Base-by-base conservation (phyloP, 2,888 invertebrate genomes). In the Spodoptera exigua region DNA sequence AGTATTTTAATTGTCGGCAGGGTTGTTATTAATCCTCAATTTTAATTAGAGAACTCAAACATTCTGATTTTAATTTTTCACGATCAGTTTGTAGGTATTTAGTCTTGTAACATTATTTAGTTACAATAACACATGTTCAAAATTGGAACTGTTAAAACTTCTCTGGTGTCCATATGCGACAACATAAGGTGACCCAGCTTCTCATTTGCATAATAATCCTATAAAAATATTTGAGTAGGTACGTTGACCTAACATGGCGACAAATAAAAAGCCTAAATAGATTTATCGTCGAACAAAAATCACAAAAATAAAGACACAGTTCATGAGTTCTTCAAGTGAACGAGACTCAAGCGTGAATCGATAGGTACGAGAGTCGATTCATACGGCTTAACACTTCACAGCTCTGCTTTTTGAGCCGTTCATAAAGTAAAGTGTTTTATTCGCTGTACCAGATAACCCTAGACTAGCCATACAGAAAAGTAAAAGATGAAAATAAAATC, bases 261-360 rank as follows among this genome's bases (percentile, higher is more conserved):
- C 3, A 5, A 9, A 43, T 37, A 11, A 3, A 40, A 14, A 9
- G 13, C 3, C 7, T 44, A 39, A 21, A 18, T n/a, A n/a, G 1
- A 5, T 12, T n/a, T 18, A 17, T 12, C 11, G 5, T 35, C 18
- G 9, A 36, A 41, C n/a, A 46, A 43, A 62, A 34, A 10, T 17
- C 4, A 27, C n/a, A 16, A 4, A 21, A 46, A 48, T 44, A 35
- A 48, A 52, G 48, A 43, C 12, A 12, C 14, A 14, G 10, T 48
- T 35, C 39, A 39, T 47, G 39, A 58, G 17, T 39, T 44, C 69
- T 18, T 32, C 39, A 45, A 52, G 14, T 21, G 21, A 48, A 7
- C 40, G 16, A 46, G n/a, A 68, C 47, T 69, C 44, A 53, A 65
- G 53, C 37, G 51, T 44, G 47, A 51, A 37, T 56, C 56, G 40